Evolutionary conservation across 2,888 invertebrate species (phyloP).

Genomic region (Oasisia sp.): DNA sequence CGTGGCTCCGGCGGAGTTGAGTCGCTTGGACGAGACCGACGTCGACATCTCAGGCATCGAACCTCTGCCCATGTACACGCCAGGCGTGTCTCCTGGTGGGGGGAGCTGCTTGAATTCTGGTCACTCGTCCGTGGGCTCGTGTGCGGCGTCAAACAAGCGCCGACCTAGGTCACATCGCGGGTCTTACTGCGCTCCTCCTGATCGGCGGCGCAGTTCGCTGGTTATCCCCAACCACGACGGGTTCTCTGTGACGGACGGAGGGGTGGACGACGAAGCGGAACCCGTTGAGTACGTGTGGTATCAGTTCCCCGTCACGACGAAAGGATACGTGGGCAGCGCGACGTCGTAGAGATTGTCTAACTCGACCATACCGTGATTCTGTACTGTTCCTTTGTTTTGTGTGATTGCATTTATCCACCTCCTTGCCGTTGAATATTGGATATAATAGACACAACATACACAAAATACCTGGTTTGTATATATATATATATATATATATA

Average conservation of each 20-base stretch:
- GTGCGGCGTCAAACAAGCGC: background rate
- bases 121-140: background rate
- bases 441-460: too few species aligned
- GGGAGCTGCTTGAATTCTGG: background rate
- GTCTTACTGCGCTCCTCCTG: background rate
- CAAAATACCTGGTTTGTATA: too few species aligned
- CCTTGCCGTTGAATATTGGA: too few species aligned
- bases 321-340: background rate
- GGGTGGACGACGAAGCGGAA: background rate
- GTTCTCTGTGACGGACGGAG: background rate
- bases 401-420: too few species aligned
- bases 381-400: too few species aligned
- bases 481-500: too few species aligned
- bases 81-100: background rate
- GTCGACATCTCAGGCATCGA: background rate
- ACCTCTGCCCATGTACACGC: background rate
- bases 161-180: background rate
- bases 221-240: background rate
- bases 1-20: background rate
- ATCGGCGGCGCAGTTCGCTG: background rate
- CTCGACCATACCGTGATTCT: too few species aligned
- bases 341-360: background rate
- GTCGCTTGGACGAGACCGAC: background rate
- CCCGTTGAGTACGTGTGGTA: conserved; percentile 2
- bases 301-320: background rate